Conservation (phyloP, 2,888 invertebrate species). For the Cryptus armator region DNA sequence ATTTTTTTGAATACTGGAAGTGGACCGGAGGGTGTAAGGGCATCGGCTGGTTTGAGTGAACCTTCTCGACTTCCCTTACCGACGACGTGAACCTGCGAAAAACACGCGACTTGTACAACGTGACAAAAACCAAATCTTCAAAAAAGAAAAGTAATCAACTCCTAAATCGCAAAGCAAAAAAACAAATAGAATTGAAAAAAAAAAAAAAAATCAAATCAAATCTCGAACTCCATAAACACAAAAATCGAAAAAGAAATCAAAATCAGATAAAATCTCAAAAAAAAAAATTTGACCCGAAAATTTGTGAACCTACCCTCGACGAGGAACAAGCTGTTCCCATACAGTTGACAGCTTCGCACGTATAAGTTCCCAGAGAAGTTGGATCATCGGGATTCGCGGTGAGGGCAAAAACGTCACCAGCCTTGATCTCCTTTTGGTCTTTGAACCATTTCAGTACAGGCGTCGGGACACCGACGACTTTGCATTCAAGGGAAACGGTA, state of each 20-base stretch:
- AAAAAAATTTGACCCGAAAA: background rate
- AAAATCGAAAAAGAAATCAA: too few species aligned
- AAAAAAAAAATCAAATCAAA: too few species aligned
- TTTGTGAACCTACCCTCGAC: conserved; percentile 86
- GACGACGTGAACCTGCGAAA: conserved; percentile 89
- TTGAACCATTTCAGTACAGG: conserved; percentile 92
- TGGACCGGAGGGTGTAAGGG: conserved; percentile 88
- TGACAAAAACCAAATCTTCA: too few species aligned
- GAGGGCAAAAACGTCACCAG: conserved; percentile 95
- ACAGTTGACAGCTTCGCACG: conserved; percentile 95
- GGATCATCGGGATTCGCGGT: conserved; percentile 94
- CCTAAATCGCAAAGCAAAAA: too few species aligned
- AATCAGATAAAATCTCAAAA: too few species aligned
- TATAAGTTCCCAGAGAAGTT: conserved; percentile 94
- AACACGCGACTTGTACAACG: background rate
- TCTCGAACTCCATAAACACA: too few species aligned
- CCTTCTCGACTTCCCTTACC: conserved; percentile 91
- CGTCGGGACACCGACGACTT: conserved; percentile 96
- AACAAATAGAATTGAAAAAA: too few species aligned
- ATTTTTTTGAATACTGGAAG: conserved; percentile 93
- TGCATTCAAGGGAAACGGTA: conserved; percentile 96
- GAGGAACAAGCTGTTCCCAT: conserved; percentile 94
- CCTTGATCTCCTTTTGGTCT: conserved; percentile 94
- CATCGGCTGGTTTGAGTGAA: conserved; percentile 89
- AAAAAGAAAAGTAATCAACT: too few species aligned